phyloP scores from a whole-genome alignment of 2,888 invertebrate genomes.

The Rhaphigaster nebulosa region DNA sequence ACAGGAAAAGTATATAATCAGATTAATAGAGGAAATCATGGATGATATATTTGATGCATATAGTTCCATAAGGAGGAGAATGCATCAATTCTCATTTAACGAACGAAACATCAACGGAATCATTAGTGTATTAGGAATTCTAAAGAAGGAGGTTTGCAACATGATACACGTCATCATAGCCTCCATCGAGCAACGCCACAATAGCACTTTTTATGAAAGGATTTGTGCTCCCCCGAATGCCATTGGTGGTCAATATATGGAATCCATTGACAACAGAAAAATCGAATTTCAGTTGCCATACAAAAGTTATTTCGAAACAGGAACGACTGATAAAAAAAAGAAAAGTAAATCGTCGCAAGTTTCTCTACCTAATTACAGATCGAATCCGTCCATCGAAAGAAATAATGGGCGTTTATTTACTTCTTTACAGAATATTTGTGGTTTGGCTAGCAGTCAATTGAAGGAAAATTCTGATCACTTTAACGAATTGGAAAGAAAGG shows the following conservation, averaged over 20 bases:
- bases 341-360: background rate
- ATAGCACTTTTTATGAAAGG: background rate
- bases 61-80: background rate
- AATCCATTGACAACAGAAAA: background rate
- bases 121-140: constrained; percentile 25
- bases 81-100: background rate
- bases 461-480: background rate
- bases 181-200: background rate
- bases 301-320: background rate
- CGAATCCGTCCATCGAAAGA: background rate
- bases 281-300: background rate
- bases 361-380: background rate
- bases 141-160: constrained; percentile 37
- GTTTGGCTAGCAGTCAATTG: background rate
- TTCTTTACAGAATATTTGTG: background rate
- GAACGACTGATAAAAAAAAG: background rate
- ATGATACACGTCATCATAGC: constrained; percentile 11
- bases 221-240: background rate
- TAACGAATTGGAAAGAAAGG: background rate
- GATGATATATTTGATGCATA: constrained; percentile 45
- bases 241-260: background rate
- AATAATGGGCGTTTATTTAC: background rate
- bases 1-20: constrained; percentile 10
- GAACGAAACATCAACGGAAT: constrained; percentile 39
- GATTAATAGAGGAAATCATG: constrained; percentile 49